Percentiles rank a stretch among this genome's conserved stretches.
Evolutionary conservation across 2,888 invertebrate genomes (phyloP).

Genomic region (Pterobdella sp.): DNA sequence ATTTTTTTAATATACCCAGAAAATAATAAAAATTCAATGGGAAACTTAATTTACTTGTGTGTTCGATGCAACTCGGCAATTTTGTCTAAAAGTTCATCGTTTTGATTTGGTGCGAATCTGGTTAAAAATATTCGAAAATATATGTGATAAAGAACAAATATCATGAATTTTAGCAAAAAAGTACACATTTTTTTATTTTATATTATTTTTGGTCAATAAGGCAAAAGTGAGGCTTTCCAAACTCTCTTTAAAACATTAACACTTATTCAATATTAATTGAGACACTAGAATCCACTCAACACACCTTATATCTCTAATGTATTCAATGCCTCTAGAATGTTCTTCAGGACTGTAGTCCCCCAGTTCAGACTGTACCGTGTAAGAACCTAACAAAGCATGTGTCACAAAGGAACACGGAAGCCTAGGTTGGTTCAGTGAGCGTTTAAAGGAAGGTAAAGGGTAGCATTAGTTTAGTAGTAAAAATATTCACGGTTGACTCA

Average conservation of each 20-base stretch:
- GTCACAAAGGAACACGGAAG: conserved; percentile 94
- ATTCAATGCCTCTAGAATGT: conserved; percentile 60
- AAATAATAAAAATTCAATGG: background rate
- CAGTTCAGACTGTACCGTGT: conserved; percentile 86
- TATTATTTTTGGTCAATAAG: too few species aligned
- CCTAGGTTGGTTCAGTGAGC: conserved; percentile 53
- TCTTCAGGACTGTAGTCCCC: conserved; percentile 75
- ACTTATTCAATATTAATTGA: too few species aligned
- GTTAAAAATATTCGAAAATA: too few species aligned
- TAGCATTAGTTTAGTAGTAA: background rate
- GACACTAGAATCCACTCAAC: too few species aligned
- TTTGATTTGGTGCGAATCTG: conserved; percentile 79
- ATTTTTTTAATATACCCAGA: too few species aligned
- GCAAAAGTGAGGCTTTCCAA: too few species aligned
- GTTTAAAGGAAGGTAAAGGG: background rate
- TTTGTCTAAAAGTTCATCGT: conserved; percentile 82
- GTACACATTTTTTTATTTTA: too few species aligned
- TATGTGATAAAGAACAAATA: too few species aligned
- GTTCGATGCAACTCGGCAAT: conserved; percentile 83
- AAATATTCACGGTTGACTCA: background rate
- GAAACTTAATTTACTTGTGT: conserved; percentile 56
- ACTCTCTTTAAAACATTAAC: too few species aligned
- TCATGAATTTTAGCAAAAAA: too few species aligned
- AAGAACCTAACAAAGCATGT: conserved; percentile 85
- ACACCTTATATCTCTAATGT: conserved; percentile 75